phyloP scores from a whole-genome alignment of 2,113 vertebrate genomes.

The Turdus rufiventris region DNA sequence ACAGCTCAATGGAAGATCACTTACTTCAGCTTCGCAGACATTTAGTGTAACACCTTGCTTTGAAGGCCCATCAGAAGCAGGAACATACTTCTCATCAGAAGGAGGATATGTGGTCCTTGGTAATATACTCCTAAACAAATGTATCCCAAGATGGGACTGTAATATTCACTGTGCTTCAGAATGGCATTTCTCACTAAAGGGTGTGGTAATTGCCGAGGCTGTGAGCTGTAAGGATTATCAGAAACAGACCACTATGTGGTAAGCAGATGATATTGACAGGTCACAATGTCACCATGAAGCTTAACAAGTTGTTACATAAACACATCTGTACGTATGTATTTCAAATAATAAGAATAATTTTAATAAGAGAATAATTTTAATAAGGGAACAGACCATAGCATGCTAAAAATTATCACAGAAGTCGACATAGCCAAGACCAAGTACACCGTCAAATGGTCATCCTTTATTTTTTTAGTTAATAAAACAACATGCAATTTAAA shows the following conservation, averaged over 20 bases:
- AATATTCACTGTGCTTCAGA: background rate
- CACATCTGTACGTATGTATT: background rate
- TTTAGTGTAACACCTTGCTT: constrained; percentile 93
- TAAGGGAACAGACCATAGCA: background rate
- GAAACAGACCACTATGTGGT: background rate
- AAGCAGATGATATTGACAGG: background rate
- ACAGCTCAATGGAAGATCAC: constrained; percentile 81
- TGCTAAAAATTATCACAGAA: background rate
- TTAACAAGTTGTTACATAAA: background rate
- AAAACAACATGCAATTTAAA: background rate
- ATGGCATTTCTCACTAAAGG: background rate
- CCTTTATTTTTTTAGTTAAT: background rate
- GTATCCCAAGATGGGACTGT: background rate
- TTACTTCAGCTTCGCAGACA: constrained; percentile 76
- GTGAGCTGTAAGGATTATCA: background rate
- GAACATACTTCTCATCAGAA: constrained; percentile 90
- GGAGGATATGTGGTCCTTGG: constrained; percentile 91
- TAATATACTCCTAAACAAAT: constrained; percentile 63
- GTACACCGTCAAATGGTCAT: background rate
- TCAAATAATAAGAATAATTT: background rate
- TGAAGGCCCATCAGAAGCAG: constrained; percentile 85
- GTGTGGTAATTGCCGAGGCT: background rate
- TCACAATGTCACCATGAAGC: background rate
- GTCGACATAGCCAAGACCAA: background rate
- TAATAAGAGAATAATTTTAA: background rate